Conservation (phyloP, 92 coral and sea anemone genomes). For the Desmophyllum pertusum region DNA sequence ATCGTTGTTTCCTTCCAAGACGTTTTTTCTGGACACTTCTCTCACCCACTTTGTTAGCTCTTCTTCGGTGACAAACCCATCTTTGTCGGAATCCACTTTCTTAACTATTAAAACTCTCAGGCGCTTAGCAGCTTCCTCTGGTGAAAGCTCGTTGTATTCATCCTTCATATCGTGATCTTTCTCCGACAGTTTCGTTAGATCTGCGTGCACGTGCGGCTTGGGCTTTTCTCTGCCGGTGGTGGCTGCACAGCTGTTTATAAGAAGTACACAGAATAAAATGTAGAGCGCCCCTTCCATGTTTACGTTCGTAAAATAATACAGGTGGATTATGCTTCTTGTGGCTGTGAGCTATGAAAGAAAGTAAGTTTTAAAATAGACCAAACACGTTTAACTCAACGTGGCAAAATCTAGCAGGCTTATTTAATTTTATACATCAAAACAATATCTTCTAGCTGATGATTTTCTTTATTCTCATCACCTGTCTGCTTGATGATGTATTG, state of each 20-base stretch:
- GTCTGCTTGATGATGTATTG: too few species aligned
- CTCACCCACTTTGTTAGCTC: constrained; percentile 94
- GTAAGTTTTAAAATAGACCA: constrained; percentile 30
- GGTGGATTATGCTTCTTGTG: constrained; percentile 28
- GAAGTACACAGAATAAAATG: constrained; percentile 10
- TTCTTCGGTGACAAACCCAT: constrained; percentile 78
- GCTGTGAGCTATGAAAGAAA: constrained; percentile 10
- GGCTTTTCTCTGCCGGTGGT: constrained; percentile 29
- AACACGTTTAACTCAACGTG: constrained; percentile 62
- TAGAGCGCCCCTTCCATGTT: constrained; percentile 19
- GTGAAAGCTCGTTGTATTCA: constrained; percentile 88
- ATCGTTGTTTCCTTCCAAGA: constrained; percentile 75
- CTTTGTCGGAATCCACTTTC: constrained; percentile 83
- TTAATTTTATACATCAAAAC: too few species aligned
- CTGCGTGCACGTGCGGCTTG: constrained; percentile 27
- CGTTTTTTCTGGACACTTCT: constrained; percentile 73
- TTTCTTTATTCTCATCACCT: too few species aligned
- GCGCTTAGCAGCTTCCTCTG: constrained; percentile 92
- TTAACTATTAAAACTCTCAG: constrained; percentile 60
- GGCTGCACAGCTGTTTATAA: constrained; percentile 40
- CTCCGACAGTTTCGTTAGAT: constrained; percentile 61
- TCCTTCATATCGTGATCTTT: constrained; percentile 92
- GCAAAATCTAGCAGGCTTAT: constrained; percentile 65
- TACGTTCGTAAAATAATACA: neutral
- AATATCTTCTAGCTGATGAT: too few species aligned